phyloP scores from a whole-genome alignment of 2,888 invertebrate species.

The Plagodis dolabraria region DNA sequence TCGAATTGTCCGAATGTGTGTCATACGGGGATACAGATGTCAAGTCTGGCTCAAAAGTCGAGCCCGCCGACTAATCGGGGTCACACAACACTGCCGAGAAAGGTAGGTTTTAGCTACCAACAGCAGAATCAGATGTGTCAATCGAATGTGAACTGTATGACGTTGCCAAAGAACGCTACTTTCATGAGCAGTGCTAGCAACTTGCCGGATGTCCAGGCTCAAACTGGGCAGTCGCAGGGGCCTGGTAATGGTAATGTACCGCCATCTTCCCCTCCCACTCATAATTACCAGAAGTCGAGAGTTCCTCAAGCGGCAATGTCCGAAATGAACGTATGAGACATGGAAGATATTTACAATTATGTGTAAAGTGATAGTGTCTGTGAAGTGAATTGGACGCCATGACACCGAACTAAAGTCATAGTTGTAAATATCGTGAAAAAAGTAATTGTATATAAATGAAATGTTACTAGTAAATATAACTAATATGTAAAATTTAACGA shows the following conservation, averaged over 20 bases:
- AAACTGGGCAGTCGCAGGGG: slow-evolving; percentile 73
- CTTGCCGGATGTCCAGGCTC: slow-evolving; percentile 80
- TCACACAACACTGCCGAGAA: slow-evolving; percentile 78
- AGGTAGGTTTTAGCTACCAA: slow-evolving; percentile 78
- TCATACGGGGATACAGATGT: slow-evolving; percentile 85
- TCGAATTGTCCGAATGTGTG: slow-evolving; percentile 84
- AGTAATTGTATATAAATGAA: not conserved
- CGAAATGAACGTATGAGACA: slow-evolving; percentile 95
- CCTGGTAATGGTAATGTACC: slow-evolving; percentile 61
- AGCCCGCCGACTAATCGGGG: slow-evolving; percentile 75
- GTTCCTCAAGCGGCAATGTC: slow-evolving; percentile 93
- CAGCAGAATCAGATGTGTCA: slow-evolving; percentile 75
- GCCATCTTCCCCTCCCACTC: slow-evolving; percentile 72
- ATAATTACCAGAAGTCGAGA: slow-evolving; percentile 82
- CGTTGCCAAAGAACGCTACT: slow-evolving; percentile 85
- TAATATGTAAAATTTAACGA: too few relatives aligned
- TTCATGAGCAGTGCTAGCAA: slow-evolving; percentile 75
- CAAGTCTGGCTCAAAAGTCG: slow-evolving; percentile 73
- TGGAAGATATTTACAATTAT: slow-evolving; percentile 85
- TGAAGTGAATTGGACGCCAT: slow-evolving; percentile 53
- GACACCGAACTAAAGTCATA: slow-evolving; percentile 40
- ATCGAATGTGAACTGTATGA: slow-evolving; percentile 79
- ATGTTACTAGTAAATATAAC: too few relatives aligned
- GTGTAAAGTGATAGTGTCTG: slow-evolving; percentile 69
- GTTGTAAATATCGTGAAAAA: not conserved